Percentiles rank a stretch among this genome's conserved stretches.
Evolutionary conservation across 1,140 invertebrate species (phyloP).

Genomic region (Idris sp.): DNA sequence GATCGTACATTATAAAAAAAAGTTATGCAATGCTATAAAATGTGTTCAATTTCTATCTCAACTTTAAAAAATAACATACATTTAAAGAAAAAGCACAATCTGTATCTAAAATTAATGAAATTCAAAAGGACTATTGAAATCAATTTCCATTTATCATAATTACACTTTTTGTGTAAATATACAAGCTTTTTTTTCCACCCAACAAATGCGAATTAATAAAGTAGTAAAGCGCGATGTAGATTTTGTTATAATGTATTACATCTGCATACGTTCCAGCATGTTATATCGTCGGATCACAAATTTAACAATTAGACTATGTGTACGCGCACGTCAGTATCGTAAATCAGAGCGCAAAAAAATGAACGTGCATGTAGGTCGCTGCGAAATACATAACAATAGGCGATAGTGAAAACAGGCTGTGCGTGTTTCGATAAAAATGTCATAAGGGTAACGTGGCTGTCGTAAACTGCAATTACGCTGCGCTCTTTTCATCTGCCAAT

Average conservation of each 20-base stretch:
- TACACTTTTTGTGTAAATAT: constrained; percentile 24
- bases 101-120: too few relatives aligned
- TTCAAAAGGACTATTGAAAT: too few relatives aligned
- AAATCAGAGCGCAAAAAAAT: constrained; percentile 70
- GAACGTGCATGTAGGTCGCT: constrained; percentile 73
- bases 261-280: constrained; percentile 39
- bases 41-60: too few relatives aligned
- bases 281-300: constrained; percentile 55
- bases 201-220: constrained; percentile 38
- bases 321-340: constrained; percentile 59
- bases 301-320: constrained; percentile 64
- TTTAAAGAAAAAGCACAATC: too few relatives aligned
- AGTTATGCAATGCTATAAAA: constrained; percentile 12
- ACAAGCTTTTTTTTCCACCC: constrained; percentile 9
- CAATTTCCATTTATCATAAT: too few relatives aligned
- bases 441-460: constrained; percentile 61
- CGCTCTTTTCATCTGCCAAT: constrained; percentile 29
- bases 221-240: constrained; percentile 38
- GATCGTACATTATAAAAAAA: constrained; percentile 2
- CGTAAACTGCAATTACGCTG: constrained; percentile 60
- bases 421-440: constrained; percentile 73
- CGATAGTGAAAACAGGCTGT: constrained; percentile 71
- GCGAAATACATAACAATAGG: constrained; percentile 69
- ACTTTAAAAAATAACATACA: too few relatives aligned
- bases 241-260: constrained; percentile 56